These are phyloP conservation scores for Sebastes kiyomatsui DNA, from an alignment of 2,797 vertebrate genomes.

Conservation along the genomic window DNA sequence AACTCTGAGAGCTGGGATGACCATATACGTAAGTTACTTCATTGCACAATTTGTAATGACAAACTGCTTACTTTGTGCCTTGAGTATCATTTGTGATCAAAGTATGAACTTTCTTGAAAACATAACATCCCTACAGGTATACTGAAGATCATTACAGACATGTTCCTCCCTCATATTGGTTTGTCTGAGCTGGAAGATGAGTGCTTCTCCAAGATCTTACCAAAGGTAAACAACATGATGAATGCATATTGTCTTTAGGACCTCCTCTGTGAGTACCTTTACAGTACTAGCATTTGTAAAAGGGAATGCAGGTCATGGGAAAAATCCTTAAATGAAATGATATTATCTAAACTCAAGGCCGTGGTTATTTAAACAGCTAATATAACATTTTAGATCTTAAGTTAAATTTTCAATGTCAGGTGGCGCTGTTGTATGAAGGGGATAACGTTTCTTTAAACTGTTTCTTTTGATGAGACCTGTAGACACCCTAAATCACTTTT, in stretches of 20 bases:
- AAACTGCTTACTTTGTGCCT: not conserved
- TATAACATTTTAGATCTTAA: not conserved
- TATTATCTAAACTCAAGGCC: not conserved
- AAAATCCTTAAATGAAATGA: not conserved
- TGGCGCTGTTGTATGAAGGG: not conserved
- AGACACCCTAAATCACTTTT: not conserved
- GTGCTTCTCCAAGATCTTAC: constrained; percentile 91
- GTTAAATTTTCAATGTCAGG: not conserved
- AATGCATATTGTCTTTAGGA: not conserved
- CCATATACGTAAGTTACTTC: constrained; percentile 87
- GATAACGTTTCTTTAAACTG: not conserved
- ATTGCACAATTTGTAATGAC: not conserved
- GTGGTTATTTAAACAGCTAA: not conserved
- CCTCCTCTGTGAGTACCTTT: not conserved
- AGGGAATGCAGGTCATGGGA: not conserved
- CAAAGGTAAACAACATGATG: constrained; percentile 84
- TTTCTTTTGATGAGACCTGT: not conserved
- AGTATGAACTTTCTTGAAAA: not conserved
- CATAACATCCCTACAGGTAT: constrained; percentile 81
- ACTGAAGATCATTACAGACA: constrained; percentile 88
- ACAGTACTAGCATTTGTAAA: not conserved
- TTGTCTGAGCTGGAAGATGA: constrained; percentile 85
- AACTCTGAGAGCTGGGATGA: constrained; percentile 85
- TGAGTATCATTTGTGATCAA: not conserved
- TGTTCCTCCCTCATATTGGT: constrained; percentile 92